Evolutionary conservation across 2,888 invertebrate species (phyloP).

Genomic region (Opisthograptis luteolata): DNA sequence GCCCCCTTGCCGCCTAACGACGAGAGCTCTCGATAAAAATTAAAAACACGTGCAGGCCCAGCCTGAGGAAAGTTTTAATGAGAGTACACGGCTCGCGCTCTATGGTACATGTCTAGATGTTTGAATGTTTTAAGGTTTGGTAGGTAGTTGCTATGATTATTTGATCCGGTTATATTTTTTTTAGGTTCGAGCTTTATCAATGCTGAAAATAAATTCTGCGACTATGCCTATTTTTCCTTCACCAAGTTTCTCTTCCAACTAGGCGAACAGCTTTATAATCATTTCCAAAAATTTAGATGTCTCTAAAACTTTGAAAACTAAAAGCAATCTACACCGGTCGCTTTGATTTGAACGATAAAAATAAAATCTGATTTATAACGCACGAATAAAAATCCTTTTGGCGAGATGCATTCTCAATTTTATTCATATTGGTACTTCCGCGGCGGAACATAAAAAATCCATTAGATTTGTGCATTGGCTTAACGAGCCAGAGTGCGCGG

Average conservation of each 20-base stretch:
- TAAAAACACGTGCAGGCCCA: constrained; percentile 84
- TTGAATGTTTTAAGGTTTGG: constrained; percentile 32
- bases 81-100: constrained; percentile 72
- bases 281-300: constrained; percentile 9
- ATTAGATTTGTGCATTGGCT: constrained; percentile 72
- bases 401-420: constrained; percentile 66
- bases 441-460: constrained; percentile 70
- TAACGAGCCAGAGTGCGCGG: constrained; percentile 44
- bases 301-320: constrained; percentile 32
- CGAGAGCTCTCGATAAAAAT: constrained; percentile 84
- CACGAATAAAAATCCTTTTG: constrained; percentile 57
- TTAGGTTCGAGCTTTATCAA: not conserved
- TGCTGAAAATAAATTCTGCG: too few species aligned
- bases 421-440: constrained; percentile 63
- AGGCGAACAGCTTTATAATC: not conserved
- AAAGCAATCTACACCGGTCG: constrained; percentile 30
- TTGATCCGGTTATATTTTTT: not conserved
- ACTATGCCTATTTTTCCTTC: too few species aligned
- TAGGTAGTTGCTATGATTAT: constrained; percentile 19
- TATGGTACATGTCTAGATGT: constrained; percentile 32
- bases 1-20: constrained; percentile 64
- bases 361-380: constrained; percentile 53
- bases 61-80: constrained; percentile 84
- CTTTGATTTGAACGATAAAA: constrained; percentile 46
- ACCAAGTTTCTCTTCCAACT: not conserved